Evolutionary conservation across 2,113 vertebrate genomes (phyloP).

Genomic region (Oreochromis spilurus): DNA sequence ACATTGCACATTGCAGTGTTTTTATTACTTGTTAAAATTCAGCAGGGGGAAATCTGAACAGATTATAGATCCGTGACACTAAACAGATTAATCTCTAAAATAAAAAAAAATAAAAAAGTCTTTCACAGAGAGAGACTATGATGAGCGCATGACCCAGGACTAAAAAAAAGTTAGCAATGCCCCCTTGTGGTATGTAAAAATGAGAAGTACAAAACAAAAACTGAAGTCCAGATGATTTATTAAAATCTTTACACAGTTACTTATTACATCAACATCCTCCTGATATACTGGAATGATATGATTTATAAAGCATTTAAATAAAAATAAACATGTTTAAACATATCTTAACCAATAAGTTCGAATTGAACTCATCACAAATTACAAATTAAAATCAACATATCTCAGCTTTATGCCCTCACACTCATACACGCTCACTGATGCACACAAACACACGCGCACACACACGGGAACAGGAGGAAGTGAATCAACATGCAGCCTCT

Average conservation of each 20-base stretch:
- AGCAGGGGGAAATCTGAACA: background rate
- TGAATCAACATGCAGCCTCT: background rate
- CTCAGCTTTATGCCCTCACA: background rate
- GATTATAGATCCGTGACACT: background rate
- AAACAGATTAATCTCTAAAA: background rate
- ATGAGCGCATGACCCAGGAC: background rate
- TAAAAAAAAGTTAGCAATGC: background rate
- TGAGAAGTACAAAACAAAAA: background rate
- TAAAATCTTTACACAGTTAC: conserved; percentile 42
- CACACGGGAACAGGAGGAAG: background rate
- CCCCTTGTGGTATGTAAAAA: conserved; percentile 21
- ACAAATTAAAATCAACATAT: conserved; percentile 7
- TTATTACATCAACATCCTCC: conserved; percentile 28
- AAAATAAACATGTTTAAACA: conserved; percentile 6
- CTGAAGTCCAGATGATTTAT: conserved; percentile 42
- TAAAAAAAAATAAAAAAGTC: background rate
- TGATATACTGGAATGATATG: conserved; percentile 35
- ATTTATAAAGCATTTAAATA: conserved; percentile 34
- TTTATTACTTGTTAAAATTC: background rate
- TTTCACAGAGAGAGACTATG: background rate
- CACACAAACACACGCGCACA: background rate
- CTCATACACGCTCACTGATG: background rate
- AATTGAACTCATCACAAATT: background rate
- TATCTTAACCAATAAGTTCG: background rate
- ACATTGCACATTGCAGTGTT: background rate